Conservation (phyloP, 2,888 invertebrate species). For the Alloscopus bannaensis region DNA sequence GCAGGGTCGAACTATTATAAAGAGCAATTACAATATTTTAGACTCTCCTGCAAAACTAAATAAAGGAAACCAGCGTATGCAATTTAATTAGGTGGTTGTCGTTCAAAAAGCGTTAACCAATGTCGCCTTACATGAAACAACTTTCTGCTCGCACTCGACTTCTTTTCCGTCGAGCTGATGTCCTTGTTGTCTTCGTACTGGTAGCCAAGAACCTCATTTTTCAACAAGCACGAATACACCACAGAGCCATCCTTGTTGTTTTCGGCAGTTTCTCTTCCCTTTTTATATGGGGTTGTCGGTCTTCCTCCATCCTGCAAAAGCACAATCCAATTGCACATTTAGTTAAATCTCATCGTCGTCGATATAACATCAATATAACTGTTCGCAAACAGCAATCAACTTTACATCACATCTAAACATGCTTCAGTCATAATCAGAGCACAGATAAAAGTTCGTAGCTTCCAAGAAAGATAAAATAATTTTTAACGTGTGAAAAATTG, state of each 20-base stretch:
- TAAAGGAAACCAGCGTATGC: neutral
- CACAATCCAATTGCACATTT: too few relatives aligned
- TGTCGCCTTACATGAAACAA: slow-evolving; percentile 77
- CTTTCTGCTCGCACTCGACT: slow-evolving; percentile 76
- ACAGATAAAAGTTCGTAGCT: too few relatives aligned
- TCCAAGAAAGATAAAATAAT: too few relatives aligned
- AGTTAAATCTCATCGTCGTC: too few relatives aligned
- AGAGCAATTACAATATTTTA: neutral
- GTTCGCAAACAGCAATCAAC: too few relatives aligned
- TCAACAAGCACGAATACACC: slow-evolving; percentile 93
- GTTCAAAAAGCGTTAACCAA: neutral
- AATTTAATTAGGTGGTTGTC: neutral
- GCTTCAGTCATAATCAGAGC: too few relatives aligned
- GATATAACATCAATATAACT: too few relatives aligned
- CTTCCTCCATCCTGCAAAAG: too few relatives aligned
- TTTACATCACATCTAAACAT: too few relatives aligned
- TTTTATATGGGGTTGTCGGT: slow-evolving; percentile 69
- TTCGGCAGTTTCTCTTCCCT: slow-evolving; percentile 79
- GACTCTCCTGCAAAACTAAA: neutral
- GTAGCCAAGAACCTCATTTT: slow-evolving; percentile 95
- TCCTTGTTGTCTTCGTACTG: slow-evolving; percentile 80
- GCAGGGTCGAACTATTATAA: slow-evolving; percentile 80
- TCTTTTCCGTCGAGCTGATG: neutral
- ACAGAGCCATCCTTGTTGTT: slow-evolving; percentile 80
- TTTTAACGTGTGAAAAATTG: too few relatives aligned